Percentiles rank a stretch among this genome's conserved stretches.
phyloP scores from a whole-genome alignment of 1,140 invertebrate species.

The Bombyx mandarina region DNA sequence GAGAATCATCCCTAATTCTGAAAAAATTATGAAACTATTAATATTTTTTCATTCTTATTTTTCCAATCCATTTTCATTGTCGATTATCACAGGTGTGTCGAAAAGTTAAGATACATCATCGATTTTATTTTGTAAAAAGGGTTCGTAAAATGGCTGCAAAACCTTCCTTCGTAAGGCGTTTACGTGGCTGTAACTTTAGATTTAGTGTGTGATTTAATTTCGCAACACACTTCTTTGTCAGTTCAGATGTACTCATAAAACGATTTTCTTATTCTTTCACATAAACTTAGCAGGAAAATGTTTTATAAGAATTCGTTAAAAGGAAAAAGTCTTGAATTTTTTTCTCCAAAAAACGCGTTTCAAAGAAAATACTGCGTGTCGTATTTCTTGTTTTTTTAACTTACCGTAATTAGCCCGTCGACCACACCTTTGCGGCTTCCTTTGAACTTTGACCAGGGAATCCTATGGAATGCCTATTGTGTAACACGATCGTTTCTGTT shows the following conservation, averaged over 20 bases:
- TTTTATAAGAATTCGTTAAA: not conserved
- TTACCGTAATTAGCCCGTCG: constrained; percentile 41
- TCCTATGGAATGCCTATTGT: constrained; percentile 40
- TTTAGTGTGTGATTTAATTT: constrained; percentile 8
- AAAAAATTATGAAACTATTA: too few species aligned
- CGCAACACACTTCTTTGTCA: constrained; percentile 1
- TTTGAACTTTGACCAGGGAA: constrained; percentile 59
- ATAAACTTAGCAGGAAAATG: not conserved
- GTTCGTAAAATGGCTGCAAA: constrained; percentile 9
- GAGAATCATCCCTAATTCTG: too few species aligned
- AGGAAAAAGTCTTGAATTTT: too few species aligned
- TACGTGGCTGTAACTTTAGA: constrained; percentile 11
- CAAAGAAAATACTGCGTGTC: too few species aligned
- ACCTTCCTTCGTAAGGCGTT: constrained; percentile 11
- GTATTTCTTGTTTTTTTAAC: too few species aligned
- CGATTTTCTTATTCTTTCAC: not conserved
- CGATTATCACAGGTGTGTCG: constrained; percentile 20
- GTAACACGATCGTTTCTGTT: constrained; percentile 46
- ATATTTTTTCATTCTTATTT: too few species aligned
- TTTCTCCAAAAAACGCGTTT: too few species aligned
- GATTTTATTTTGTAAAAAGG: constrained; percentile 21
- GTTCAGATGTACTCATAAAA: not conserved
- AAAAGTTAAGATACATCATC: constrained; percentile 15
- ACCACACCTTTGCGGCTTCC: constrained; percentile 51
- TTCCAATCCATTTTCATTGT: too few species aligned